These are phyloP conservation scores for Sinocyclocheilus anophthalmus DNA, from an alignment of 2,113 vertebrate genomes.

Conservation along the genomic window DNA sequence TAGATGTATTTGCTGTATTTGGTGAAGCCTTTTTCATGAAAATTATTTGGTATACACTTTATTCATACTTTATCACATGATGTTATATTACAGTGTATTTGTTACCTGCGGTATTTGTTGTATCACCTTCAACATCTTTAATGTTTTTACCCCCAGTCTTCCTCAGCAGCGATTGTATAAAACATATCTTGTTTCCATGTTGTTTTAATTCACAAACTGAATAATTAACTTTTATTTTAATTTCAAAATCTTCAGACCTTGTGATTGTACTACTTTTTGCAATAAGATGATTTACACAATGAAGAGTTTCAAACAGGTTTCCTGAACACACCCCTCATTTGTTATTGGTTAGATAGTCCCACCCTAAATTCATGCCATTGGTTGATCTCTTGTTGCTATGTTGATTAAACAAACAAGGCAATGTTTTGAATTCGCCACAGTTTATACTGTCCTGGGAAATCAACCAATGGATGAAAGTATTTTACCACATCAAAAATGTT, in stretches of 20 bases:
- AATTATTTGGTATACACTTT: neutral
- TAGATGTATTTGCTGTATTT: neutral
- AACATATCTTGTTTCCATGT: neutral
- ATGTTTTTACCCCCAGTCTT: neutral
- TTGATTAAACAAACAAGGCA: no score
- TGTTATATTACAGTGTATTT: neutral
- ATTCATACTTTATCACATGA: neutral
- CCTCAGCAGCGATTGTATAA: neutral
- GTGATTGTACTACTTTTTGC: neutral
- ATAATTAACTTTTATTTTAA: neutral
- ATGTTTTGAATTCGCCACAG: neutral
- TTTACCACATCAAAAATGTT: neutral
- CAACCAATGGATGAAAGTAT: neutral
- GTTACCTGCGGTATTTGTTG: neutral
- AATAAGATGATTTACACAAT: no score
- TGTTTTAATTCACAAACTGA: neutral
- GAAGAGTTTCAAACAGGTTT: neutral
- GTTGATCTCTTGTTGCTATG: neutral
- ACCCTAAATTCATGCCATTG: neutral
- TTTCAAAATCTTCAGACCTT: neutral
- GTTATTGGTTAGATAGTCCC: neutral
- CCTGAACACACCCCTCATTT: neutral
- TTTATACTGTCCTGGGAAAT: neutral
- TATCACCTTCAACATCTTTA: neutral
- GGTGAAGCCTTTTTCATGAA: neutral